phyloP scores from a whole-genome alignment of 2,113 vertebrate genomes.

The Thunnus thynnus region DNA sequence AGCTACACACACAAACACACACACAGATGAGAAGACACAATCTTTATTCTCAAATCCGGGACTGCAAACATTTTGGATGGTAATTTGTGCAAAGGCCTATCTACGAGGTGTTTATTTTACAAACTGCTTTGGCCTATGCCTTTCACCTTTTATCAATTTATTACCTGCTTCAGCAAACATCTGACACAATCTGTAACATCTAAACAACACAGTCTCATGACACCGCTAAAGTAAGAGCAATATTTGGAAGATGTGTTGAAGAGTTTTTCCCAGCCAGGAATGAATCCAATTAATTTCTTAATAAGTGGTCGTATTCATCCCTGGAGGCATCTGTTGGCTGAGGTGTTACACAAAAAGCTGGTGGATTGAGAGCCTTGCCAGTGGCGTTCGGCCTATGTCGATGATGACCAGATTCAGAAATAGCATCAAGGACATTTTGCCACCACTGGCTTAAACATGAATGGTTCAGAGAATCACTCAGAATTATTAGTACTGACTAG shows the following conservation, averaged over 20 bases:
- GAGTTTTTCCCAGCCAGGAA: constrained; percentile 22
- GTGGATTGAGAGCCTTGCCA: constrained; percentile 1
- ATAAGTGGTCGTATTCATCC: constrained; percentile 13
- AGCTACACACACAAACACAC: constrained; percentile 4
- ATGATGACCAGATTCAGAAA: constrained; percentile 52
- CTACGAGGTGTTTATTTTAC: constrained; percentile 47
- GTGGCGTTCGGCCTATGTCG: constrained; percentile 3
- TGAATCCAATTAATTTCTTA: constrained; percentile 48
- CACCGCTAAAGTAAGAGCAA: background rate
- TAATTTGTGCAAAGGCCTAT: constrained; percentile 27
- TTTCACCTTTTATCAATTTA: constrained; percentile 16
- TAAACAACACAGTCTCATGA: background rate
- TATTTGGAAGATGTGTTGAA: constrained; percentile 1
- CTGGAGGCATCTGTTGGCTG: constrained; percentile 12
- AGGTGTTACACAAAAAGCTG: constrained; percentile 24
- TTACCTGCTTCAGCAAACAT: constrained; percentile 27
- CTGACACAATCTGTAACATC: constrained; percentile 23
- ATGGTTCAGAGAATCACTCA: constrained; percentile 38
- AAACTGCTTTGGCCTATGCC: background rate
- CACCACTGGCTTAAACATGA: constrained; percentile 47
- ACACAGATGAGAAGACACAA: constrained; percentile 11
- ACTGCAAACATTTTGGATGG: constrained; percentile 23
- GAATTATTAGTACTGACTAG: constrained; percentile 28
- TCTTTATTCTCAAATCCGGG: constrained; percentile 18
- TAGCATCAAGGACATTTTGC: constrained; percentile 59